phyloP scores from a whole-genome alignment of 2,888 invertebrate species.

The Rhimphoctona megacephalus region DNA sequence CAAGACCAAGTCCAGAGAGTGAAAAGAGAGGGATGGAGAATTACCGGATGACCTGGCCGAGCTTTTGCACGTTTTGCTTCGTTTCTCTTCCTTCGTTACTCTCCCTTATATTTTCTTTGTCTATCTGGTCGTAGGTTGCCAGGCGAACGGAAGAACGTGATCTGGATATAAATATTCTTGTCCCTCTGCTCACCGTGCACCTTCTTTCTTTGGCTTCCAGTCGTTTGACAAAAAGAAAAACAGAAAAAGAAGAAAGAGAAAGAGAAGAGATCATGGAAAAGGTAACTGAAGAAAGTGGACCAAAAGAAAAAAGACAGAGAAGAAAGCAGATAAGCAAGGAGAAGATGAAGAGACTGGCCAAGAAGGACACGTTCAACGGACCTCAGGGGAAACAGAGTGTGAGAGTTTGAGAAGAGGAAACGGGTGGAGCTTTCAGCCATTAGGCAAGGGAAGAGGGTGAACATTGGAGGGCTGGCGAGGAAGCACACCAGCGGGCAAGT shows the following conservation, averaged over 20 bases:
- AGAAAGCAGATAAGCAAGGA: slow-evolving; percentile 3
- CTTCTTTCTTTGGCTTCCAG: slow-evolving; percentile 33
- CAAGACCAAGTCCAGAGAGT: slow-evolving; percentile 40
- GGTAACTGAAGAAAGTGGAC: slow-evolving; percentile 31
- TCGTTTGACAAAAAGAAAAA: slow-evolving; percentile 66
- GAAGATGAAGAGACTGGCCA: background rate
- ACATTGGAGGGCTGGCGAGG: slow-evolving; percentile 20
- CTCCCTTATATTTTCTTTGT: slow-evolving; percentile 52
- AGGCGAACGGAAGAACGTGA: slow-evolving; percentile 77
- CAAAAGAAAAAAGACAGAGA: slow-evolving; percentile 46
- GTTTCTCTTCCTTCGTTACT: slow-evolving; percentile 38
- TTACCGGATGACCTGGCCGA: slow-evolving; percentile 46
- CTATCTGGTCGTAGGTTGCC: slow-evolving; percentile 66
- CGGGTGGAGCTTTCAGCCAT: slow-evolving; percentile 46
- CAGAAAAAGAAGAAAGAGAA: slow-evolving; percentile 53
- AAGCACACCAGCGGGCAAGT: slow-evolving; percentile 49
- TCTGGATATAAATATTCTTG: slow-evolving; percentile 79
- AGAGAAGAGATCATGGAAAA: background rate
- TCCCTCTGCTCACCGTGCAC: slow-evolving; percentile 29
- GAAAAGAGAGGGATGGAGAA: slow-evolving; percentile 32
- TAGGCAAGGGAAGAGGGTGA: slow-evolving; percentile 40
- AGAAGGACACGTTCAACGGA: slow-evolving; percentile 17
- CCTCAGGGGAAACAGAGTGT: background rate
- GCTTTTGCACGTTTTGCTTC: slow-evolving; percentile 47
- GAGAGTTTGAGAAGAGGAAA: slow-evolving; percentile 25